Evolutionary conservation across 2,888 invertebrate genomes (phyloP), one percentile per base, ranked within the genome.

Genomic region (Drosophila monieri): DNA sequence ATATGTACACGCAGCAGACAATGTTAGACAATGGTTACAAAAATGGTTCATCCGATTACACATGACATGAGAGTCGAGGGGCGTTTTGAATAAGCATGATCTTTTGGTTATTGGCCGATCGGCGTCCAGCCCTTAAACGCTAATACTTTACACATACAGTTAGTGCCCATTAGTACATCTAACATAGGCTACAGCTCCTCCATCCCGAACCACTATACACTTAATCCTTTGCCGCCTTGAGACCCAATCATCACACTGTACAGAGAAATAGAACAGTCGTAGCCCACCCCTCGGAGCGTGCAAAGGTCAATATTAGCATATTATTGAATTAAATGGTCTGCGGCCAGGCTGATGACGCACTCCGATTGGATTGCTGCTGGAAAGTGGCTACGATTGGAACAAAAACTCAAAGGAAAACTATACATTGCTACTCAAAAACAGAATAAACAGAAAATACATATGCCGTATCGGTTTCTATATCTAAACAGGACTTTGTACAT

Each of bases 1-100:
- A 53, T 66, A 57, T 66, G 62, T 62, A 73, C 66, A 76, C 73
- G 75, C 56, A 77, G 73, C 77, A 67, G 70, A 79, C 83, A 68
- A 68, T 54, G 80, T 80, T 80, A 80, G 74, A 83, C 76, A 80
- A 56, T 77, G 77, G 74, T 62, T 69, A 69, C 68, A 69, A 39
- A 39, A 43, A 64, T 65, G 65, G 43, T 51, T 46, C 44, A 27
- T 46, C 62, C 61, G 61, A 52, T 62, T 52, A 62, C 37, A 58
- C 41, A 67, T 73, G 74, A 52, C 51, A 44, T 64, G 76, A 73
- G 44, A 21, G 54, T 62, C 46, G 44, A 49, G 46, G 51, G 70
- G 74, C 74, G 61, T 65, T 64, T 72, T 73, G 77, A 57, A 52
- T 57, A 69, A 78, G 74, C 78, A 64, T 78, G 62, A 73, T 51